phyloP scores from a whole-genome alignment of 30 jellyfish, hydroid and myxozoan species.

The Haliclystus octoradiatus region DNA sequence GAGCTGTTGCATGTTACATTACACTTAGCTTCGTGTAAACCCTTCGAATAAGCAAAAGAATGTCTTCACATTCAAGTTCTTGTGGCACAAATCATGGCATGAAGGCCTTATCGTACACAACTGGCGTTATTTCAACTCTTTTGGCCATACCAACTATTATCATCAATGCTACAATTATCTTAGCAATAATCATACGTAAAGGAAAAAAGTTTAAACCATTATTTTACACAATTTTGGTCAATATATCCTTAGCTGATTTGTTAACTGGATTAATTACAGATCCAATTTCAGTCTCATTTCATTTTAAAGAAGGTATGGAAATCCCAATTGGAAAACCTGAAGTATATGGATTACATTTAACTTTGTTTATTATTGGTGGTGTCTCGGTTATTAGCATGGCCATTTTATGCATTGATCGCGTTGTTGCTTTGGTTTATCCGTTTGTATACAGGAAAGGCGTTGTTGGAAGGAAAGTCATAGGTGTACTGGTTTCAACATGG shows the following conservation, averaged over 20 bases:
- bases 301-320: slow-evolving; percentile 57
- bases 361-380: slow-evolving; percentile 61
- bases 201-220: slow-evolving; percentile 40
- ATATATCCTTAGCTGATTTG: slow-evolving; percentile 66
- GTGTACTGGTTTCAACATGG: slow-evolving; percentile 22
- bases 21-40: too few relatives aligned
- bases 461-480: slow-evolving; percentile 17
- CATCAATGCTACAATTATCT: slow-evolving; percentile 18
- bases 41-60: too few relatives aligned
- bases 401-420: slow-evolving; percentile 59
- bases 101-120: slow-evolving; percentile 14
- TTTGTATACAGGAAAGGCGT: slow-evolving; percentile 54
- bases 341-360: slow-evolving; percentile 45
- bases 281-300: slow-evolving; percentile 38
- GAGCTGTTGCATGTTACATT: too few relatives aligned
- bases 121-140: slow-evolving; percentile 24
- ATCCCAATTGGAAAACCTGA: slow-evolving; percentile 19
- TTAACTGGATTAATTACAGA: slow-evolving; percentile 70
- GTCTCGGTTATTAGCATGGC: slow-evolving; percentile 74
- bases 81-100: slow-evolving; percentile 28
- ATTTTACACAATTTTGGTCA: slow-evolving; percentile 47
- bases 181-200: slow-evolving; percentile 13
- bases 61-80: too few relatives aligned
- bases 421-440: slow-evolving; percentile 54
- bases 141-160: slow-evolving; percentile 18